phyloP scores from a whole-genome alignment of 2,888 invertebrate species.

The Apamea anceps region DNA sequence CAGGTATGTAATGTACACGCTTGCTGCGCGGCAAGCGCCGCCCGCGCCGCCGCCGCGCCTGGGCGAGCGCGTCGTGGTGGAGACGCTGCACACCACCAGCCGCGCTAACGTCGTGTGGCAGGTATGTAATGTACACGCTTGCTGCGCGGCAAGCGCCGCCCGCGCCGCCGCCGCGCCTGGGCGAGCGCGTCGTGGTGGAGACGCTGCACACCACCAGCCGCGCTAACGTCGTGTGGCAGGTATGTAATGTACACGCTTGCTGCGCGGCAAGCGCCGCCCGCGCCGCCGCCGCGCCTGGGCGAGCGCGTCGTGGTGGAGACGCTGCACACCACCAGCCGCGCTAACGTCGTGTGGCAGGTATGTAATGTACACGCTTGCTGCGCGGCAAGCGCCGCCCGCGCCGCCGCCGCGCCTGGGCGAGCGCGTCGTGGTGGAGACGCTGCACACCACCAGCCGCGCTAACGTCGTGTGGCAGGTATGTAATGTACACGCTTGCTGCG shows the following conservation, averaged over 20 bases:
- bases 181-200: conserved; percentile 94
- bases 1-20: conserved; percentile 61
- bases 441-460: conserved; percentile 95
- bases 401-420: conserved; percentile 91
- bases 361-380: conserved; percentile 75
- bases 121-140: conserved; percentile 69
- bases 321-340: conserved; percentile 94
- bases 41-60: conserved; percentile 89
- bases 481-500: conserved; percentile 79
- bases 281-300: conserved; percentile 90
- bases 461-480: conserved; percentile 76
- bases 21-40: conserved; percentile 87
- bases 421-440: conserved; percentile 94
- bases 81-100: conserved; percentile 95
- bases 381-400: conserved; percentile 87
- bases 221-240: conserved; percentile 87
- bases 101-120: conserved; percentile 89
- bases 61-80: conserved; percentile 94
- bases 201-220: conserved; percentile 94
- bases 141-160: conserved; percentile 87
- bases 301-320: conserved; percentile 95
- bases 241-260: conserved; percentile 71
- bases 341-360: conserved; percentile 83
- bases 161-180: conserved; percentile 89
- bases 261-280: conserved; percentile 88